Conservation (phyloP, 1,140 invertebrate genomes). For the Drosophila parvula region DNA sequence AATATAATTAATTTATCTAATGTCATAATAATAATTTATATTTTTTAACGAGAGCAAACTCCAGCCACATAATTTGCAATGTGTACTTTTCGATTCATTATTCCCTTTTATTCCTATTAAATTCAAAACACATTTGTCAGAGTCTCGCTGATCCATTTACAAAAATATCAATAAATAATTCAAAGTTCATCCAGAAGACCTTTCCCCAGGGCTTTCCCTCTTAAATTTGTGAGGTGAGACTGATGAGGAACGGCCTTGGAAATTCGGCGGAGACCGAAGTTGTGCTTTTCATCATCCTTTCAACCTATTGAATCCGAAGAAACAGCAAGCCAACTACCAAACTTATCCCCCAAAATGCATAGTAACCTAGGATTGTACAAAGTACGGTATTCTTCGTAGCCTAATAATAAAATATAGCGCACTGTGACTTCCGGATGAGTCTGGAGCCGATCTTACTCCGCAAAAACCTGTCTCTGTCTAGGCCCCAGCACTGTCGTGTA, state of each 20-base stretch:
- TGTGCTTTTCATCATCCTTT: conserved; percentile 29
- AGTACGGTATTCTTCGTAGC: conserved; percentile 44
- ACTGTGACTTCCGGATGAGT: conserved; percentile 23
- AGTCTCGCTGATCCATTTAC: conserved; percentile 50
- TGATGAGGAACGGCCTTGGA: conserved; percentile 2
- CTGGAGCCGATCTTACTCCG: conserved; percentile 14
- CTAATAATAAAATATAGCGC: conserved; percentile 29
- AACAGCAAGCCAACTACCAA: conserved; percentile 17
- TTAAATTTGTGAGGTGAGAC: background rate
- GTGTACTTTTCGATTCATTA: conserved; percentile 42
- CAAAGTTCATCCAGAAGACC: conserved; percentile 10
- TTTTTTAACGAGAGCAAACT: conserved; percentile 53
- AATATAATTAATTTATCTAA: conserved; percentile 40
- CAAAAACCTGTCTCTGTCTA: conserved; percentile 38
- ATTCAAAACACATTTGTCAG: conserved; percentile 51
- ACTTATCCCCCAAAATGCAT: conserved; percentile 8
- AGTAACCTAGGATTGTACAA: conserved; percentile 51
- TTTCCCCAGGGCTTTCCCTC: background rate
- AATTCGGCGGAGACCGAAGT: conserved; percentile 56
- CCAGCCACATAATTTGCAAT: conserved; percentile 40
- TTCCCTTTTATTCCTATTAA: conserved; percentile 28
- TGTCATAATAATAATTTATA: conserved; percentile 44
- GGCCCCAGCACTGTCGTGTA: conserved; percentile 63
- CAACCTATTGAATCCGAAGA: conserved; percentile 24
- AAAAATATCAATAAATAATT: background rate